Base-by-base conservation (phyloP, 2,888 invertebrate genomes). In the Diaperis boleti region DNA sequence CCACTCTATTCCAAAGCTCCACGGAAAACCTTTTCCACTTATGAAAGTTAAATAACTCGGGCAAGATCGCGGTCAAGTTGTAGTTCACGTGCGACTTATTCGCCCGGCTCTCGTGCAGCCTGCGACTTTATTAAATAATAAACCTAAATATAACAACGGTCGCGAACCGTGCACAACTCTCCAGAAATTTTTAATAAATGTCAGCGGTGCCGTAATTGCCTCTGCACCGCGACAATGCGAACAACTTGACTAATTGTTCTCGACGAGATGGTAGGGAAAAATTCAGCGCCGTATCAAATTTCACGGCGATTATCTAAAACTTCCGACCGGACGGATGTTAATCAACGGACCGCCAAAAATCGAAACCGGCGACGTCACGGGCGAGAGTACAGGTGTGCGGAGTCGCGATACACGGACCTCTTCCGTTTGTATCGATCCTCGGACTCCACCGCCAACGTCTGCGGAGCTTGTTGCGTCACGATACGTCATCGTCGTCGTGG, bases 381-480 rank as follows among this genome's bases (percentile, higher is more conserved):
- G 2, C 11, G 17, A 17, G 35, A 49, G 47, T 33, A 49, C 35
- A 49, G 47, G 47, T 47, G 47, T 47, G 13, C 31, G 14, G 29
- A 17, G 31, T 35, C 10, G 35, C 20, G 15, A 22, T 31, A 22
- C 31, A 18, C 33, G 35, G 18, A 49, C 49, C 49, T 18, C 35
- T 41, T 20, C 20, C 22, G 3, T 20, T 18, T 14, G 31, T 62
- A 62, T 62, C 56, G 62, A 62, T 62, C 47, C 41, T 14, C 7
- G 26, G 26, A n/a, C 26, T 20, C 17, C 31, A 42, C 52, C 56
- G 41, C 15, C 54, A 45, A 13, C 41, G 65, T 65, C 67, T 67
- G 67, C 67, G 61, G 65, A 65, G 63, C 62, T 62, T 65, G 67
- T 67, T 67, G 65, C 67, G 65, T 67, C 67, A 67, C 47, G 26